phyloP scores from a whole-genome alignment of 2,797 vertebrate species.

The Atherinosoma microstoma region DNA sequence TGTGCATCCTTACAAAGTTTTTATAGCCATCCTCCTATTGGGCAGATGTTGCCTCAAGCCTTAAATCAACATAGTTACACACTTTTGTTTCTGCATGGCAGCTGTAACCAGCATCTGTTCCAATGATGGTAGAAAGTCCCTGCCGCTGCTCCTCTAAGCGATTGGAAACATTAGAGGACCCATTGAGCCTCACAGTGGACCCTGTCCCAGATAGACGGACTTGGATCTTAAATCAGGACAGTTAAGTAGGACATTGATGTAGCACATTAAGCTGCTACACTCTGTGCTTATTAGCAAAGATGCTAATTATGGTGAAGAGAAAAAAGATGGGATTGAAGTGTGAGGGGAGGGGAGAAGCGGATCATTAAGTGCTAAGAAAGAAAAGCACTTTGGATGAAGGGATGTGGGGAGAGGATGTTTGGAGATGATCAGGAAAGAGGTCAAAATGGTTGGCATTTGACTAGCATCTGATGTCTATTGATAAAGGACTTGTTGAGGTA shows the following conservation, averaged over 20 bases:
- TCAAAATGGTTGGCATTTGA: not conserved
- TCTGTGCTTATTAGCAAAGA: constrained; percentile 45
- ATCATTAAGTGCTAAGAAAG: not conserved
- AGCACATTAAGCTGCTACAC: constrained; percentile 27
- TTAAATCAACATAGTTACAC: not conserved
- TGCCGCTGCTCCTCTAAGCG: not conserved
- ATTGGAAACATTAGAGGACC: constrained; percentile 14
- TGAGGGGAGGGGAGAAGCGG: not conserved
- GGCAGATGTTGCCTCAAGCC: constrained; percentile 10
- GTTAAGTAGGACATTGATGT: constrained; percentile 67
- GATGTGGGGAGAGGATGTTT: constrained; percentile 4
- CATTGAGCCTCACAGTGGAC: constrained; percentile 53
- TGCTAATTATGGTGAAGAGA: constrained; percentile 27
- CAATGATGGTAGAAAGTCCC: not conserved
- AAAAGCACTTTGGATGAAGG: not conserved
- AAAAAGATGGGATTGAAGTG: not conserved
- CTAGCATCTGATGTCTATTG: constrained; percentile 7
- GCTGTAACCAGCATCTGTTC: not conserved
- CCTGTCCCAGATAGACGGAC: constrained; percentile 65
- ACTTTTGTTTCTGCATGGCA: not conserved
- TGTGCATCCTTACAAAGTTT: not conserved
- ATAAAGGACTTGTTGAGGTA: constrained; percentile 4
- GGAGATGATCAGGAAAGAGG: constrained; percentile 9
- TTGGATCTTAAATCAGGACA: constrained; percentile 66
- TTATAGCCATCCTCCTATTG: not conserved